These are phyloP conservation scores for Mus spretus DNA, from an alignment of 2,797 vertebrate species.

Conservation along the genomic window DNA sequence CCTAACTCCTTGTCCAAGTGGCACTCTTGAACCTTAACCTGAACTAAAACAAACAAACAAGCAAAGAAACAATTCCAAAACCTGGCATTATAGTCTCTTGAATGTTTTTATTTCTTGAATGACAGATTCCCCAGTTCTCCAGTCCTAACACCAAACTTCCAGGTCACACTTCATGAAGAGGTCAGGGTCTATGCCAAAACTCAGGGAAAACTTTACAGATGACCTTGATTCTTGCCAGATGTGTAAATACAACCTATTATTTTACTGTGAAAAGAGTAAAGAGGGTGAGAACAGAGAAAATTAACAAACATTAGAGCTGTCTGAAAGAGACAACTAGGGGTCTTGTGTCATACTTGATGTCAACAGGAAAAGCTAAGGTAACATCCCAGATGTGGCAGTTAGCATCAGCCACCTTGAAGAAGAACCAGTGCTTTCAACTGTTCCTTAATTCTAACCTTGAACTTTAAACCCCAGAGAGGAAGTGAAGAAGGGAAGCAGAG, in stretches of 20 bases:
- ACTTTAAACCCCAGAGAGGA: conserved; percentile 28
- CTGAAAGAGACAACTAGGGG: conserved; percentile 24
- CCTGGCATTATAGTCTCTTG: not conserved
- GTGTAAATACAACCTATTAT: not conserved
- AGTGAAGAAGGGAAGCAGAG: not conserved
- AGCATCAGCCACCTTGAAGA: conserved; percentile 35
- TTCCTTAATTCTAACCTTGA: not conserved
- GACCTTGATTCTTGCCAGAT: not conserved
- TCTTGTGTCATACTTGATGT: conserved; percentile 1
- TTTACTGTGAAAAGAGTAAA: conserved; percentile 5
- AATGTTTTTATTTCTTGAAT: not conserved
- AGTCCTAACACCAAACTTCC: not conserved
- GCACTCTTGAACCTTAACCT: not conserved
- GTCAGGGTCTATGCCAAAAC: too few species aligned
- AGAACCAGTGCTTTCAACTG: conserved; percentile 13
- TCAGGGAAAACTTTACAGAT: not conserved
- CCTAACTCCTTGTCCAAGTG: not conserved
- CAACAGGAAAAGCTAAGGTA: conserved; percentile 38
- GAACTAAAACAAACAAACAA: not conserved
- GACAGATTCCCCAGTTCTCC: not conserved
- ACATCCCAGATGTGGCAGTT: not conserved
- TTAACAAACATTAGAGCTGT: not conserved
- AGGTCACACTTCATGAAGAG: not conserved
- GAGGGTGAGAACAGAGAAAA: conserved; percentile 24
- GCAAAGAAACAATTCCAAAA: not conserved